Base-by-base conservation (phyloP, 2,888 invertebrate species). In the Hoplodrina ambigua region DNA sequence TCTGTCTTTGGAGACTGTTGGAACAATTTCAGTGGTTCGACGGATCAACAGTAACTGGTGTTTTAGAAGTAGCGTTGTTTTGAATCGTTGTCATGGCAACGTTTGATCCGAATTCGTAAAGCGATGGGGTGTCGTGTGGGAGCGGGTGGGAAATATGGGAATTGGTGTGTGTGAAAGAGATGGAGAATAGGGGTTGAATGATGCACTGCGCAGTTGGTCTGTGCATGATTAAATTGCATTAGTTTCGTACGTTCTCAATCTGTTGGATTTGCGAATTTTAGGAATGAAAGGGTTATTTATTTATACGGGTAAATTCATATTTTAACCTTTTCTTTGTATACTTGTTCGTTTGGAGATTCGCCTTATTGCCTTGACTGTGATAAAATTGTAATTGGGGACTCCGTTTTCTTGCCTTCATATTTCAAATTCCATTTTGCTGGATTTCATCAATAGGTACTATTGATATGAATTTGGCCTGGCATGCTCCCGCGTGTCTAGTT, bases 211-310 rank as follows among this genome's bases (percentile, higher is more conserved):
- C 90, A 91, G 88, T 93, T 90, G 89, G 87, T 87, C 85, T 86
- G 82, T 88, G 91, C 88, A 89, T 86, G 88, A 89, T 87, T 90
- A 93, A 94, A 94, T 94, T 95, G 94, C 93, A 94, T 94, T 94
- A 93, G 88, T 72, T 80, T 67, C 20, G 85, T 69, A 53, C 64
- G 68, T 33, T 72, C 33, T 68, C 80, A 81, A 78, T 83, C 77
- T 76, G 79, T 57, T 80, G 53, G 46, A 79, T 75, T 80, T 72
- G 72, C 54, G 58, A 74, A 69, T 75, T 75, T 72, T 69, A 61
- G 52, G 33, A 49, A 71, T 67, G 57, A 49, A 19, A 19, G 17
- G 15, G 25, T 55, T 7, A 44, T 44, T n/a, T 30, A 17, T n/a
- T 15, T 20, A 13, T n/a, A 25, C 49, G 15, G 33, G 8, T 44